Conservation (phyloP, 1,140 invertebrate genomes). For the Thaumatotibia leucotreta region DNA sequence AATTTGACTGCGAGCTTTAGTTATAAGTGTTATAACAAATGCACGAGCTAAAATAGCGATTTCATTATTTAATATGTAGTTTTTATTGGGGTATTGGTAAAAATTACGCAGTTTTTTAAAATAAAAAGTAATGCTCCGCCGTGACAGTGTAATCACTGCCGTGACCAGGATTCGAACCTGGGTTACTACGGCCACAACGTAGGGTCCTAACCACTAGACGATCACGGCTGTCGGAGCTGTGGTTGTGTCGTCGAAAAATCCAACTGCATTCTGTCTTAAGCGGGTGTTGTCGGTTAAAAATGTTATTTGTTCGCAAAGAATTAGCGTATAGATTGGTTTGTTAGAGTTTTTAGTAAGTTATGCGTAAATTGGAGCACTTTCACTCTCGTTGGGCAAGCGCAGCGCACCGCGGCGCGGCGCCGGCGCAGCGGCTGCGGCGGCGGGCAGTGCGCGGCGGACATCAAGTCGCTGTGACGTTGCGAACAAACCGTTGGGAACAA, state of each 20-base stretch:
- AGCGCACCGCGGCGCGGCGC: background rate
- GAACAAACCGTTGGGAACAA: too few species aligned
- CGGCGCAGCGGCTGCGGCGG: background rate
- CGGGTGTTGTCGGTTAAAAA: background rate
- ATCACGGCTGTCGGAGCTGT: conserved; percentile 51
- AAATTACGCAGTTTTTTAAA: background rate
- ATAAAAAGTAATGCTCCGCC: conserved; percentile 25
- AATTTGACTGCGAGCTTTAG: too few species aligned
- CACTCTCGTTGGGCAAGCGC: background rate
- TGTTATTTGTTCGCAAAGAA: background rate
- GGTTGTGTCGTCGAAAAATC: background rate
- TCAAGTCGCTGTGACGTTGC: too few species aligned
- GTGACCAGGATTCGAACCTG: conserved; percentile 74
- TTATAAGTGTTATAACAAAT: too few species aligned
- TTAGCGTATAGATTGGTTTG: background rate
- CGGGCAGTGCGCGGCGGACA: too few species aligned
- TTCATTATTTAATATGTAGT: too few species aligned
- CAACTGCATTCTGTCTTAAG: background rate
- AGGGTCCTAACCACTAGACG: conserved; percentile 70
- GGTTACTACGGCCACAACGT: conserved; percentile 75
- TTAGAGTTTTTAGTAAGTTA: background rate
- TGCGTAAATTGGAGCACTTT: background rate
- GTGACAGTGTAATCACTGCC: conserved; percentile 46
- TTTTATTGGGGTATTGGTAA: background rate
- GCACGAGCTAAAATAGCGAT: too few species aligned